A percentile compares a stretch with the other conserved stretches of the same genome.
Evolutionary conservation across 2,888 invertebrate genomes (phyloP).

Genomic region (Trichopria drosophilae): DNA sequence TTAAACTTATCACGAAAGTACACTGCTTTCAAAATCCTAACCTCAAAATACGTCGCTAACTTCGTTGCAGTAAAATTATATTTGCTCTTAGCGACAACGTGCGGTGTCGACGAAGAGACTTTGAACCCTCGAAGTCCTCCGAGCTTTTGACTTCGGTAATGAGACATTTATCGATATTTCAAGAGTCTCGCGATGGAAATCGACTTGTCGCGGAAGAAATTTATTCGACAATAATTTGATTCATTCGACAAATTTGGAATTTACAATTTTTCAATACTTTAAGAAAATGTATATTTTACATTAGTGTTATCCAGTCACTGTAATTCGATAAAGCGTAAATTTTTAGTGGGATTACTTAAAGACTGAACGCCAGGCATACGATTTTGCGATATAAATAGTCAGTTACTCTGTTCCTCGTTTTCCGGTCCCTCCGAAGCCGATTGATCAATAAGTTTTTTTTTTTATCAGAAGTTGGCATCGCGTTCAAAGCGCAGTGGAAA

Average conservation of each 20-base stretch:
- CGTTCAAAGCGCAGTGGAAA: too few species aligned
- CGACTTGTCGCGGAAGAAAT: too few species aligned
- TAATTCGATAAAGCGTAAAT: background rate
- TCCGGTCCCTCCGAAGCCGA: conserved; percentile 41
- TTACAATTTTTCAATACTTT: too few species aligned
- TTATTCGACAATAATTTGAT: too few species aligned
- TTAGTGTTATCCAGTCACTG: background rate
- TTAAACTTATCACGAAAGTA: too few species aligned
- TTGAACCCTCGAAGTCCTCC: conserved; percentile 41
- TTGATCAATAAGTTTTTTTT: conserved; percentile 37
- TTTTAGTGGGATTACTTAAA: conserved; percentile 31
- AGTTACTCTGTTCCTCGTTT: conserved; percentile 58
- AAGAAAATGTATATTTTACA: too few species aligned
- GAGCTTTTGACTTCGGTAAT: conserved; percentile 53
- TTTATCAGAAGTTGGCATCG: too few species aligned
- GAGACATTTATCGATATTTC: conserved; percentile 48
- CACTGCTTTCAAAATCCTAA: too few species aligned
- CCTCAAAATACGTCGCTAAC: too few species aligned
- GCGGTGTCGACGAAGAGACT: conserved; percentile 36
- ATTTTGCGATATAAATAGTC: conserved; percentile 56
- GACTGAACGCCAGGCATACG: conserved; percentile 52
- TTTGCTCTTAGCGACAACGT: too few species aligned
- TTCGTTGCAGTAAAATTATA: too few species aligned
- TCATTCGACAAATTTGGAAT: too few species aligned
- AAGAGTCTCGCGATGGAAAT: conserved; percentile 48